Base-by-base conservation (phyloP, 2,888 invertebrate genomes). In the Cristatella mucedo region DNA sequence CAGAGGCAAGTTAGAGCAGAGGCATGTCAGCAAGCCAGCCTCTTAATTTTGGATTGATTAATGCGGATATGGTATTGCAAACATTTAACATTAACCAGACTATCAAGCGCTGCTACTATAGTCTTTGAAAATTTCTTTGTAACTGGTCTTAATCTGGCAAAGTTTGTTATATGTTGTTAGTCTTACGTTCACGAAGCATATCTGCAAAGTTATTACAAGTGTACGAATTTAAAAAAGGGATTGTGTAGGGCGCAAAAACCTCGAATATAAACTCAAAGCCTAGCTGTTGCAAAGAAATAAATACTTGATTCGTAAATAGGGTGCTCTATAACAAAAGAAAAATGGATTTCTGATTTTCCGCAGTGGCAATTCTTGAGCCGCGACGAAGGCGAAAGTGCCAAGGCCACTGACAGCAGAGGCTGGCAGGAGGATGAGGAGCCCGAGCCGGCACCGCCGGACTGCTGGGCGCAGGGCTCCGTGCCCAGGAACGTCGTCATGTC, bases 381-480 rank as follows among this genome's bases (percentile, higher is more conserved):
- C 38, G 64, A 64, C 50, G 56, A 57, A 42, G 61, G 62, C 29
- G 61, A 63, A 43, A 36, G 40, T 15, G 40, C 52, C 13, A 41
- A 52, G 19, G 50, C 50, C 29, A 41, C 46, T 26, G 56, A 60
- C 43, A 41, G 49, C 26, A n/a, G n/a, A n/a, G 54, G 54, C 13
- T 64, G 63, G 63, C 40, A 53, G 36, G 53, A 60, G 45, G 63
- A 63, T 51, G 56, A 58, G 50, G 64, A 64, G 41, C 63, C 64
- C 33, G 54, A 54, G 21, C 55, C 62, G 31, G 58, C 59, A n/a
- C 53, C 52, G 21, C 59, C 63, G 20, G 64, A 64, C 45, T 61
- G 62, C 45, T 64, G 64, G 63, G 63, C 63, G 11, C 63, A 64
- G 43, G 64, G 64, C n/a, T 57, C 58, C 15, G 60, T 64, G 19